Evolutionary conservation across 2,113 vertebrate genomes (phyloP).

Genomic region (Lonchura striata): DNA sequence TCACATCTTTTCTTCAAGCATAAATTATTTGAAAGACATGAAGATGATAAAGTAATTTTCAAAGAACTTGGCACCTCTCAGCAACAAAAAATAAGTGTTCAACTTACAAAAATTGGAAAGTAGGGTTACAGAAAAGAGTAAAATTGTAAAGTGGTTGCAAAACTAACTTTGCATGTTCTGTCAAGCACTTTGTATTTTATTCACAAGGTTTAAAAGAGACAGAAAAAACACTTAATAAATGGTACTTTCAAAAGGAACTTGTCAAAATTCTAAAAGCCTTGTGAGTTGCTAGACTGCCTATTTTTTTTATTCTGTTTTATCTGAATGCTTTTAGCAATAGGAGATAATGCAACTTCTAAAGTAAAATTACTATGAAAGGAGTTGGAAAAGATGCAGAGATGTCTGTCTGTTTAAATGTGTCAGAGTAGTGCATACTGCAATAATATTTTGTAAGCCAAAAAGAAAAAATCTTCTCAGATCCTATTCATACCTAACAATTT

Average conservation of each 20-base stretch:
- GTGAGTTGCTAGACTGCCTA: background rate
- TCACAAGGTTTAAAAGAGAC: background rate
- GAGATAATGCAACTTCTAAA: background rate
- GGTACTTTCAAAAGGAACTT: background rate
- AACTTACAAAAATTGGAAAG: slow-evolving; percentile 43
- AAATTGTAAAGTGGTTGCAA: slow-evolving; percentile 17
- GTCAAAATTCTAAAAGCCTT: background rate
- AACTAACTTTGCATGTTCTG: background rate
- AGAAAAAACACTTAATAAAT: background rate
- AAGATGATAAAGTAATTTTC: background rate
- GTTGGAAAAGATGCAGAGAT: background rate
- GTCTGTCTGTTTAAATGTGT: background rate
- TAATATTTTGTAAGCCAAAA: background rate
- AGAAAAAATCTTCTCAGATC: background rate
- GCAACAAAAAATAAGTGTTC: slow-evolving; percentile 39
- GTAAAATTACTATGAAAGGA: background rate
- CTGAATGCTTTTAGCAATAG: slow-evolving; percentile 5
- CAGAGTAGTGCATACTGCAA: background rate
- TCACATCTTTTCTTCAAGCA: background rate
- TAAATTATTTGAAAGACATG: background rate
- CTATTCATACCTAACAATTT: background rate
- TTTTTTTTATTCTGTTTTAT: slow-evolving; percentile 3
- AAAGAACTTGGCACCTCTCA: slow-evolving; percentile 44
- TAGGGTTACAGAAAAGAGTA: background rate
- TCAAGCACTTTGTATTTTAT: slow-evolving; percentile 5